Evolutionary conservation across 2,113 vertebrate species (phyloP), one percentile per base, ranked within the genome.

Genomic region (Pogonocichla stellata): DNA sequence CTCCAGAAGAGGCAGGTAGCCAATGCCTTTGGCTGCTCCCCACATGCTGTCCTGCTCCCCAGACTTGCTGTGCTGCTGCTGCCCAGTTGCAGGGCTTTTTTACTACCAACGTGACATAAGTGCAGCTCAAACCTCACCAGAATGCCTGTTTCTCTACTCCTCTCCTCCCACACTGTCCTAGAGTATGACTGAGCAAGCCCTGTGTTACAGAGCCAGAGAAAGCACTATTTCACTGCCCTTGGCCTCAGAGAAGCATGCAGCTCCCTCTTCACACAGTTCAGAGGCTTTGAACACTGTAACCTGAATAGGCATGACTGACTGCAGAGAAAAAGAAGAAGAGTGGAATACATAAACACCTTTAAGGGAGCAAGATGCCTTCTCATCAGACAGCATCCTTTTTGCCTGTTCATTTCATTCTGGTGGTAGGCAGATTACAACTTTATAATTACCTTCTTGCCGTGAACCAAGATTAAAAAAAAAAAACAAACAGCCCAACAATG

Each of bases 281-380:
- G 60, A 48, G 43, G 17, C 24, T 15, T 18, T 38, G 26, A 42
- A 25, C 28, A 10, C 47, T 19, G 4, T 4, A 31, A 77, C 25
- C 45, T 23, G 6, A 19, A 16, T 1, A 10, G 51, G 18, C n/a
- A 14, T 0, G 0, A 42, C 23, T 38, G 23, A 51, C 34, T 33
- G 45, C 60, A 69, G 17, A 71, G 42, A 19, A n/a, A n/a, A 66
- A 47, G 14, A 66, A 47, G 14, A 12, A 48, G 17, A 38, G 24
- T 74, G 19, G 65, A 74, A 33, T 33, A 14, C 2, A 23, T 10
- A 72, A 11, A 4, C 3, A 33, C 5, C 6, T 48, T 17, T 45
- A 57, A 92, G 54, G n/a, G 38, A 71, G 36, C 28, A 79, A 70
- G 42, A 16, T 43, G 13, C 24, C 34, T 69, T 73, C 47, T 87